Percentiles rank a stretch among this genome's conserved stretches.
Conservation (phyloP, 53 echinoderm and acorn worm genomes). For the Paracentrotus lividus region DNA sequence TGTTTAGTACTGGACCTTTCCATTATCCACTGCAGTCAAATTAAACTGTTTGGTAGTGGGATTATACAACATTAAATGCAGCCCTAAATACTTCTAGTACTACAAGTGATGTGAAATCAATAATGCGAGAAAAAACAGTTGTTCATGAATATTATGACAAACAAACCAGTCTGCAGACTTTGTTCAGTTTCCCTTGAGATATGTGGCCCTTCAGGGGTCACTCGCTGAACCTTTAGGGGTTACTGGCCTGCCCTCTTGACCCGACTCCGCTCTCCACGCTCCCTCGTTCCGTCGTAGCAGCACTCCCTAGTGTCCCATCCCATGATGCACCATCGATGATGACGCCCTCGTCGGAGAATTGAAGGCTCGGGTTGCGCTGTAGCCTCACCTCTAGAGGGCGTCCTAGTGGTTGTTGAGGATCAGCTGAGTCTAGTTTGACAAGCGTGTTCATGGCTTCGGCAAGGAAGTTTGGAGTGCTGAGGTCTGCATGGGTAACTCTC, state of each 20-base stretch:
- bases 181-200: neutral
- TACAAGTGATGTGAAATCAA: neutral
- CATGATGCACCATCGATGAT: slow-evolving; percentile 80
- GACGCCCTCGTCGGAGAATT: slow-evolving; percentile 84
- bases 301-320: slow-evolving; percentile 78
- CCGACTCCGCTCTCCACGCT: slow-evolving; percentile 85
- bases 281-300: slow-evolving; percentile 80
- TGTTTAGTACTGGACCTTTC: too few species aligned
- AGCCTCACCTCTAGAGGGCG: slow-evolving; percentile 54
- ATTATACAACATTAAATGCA: too few species aligned
- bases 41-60: too few species aligned
- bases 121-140: neutral
- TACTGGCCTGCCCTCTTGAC: slow-evolving; percentile 66
- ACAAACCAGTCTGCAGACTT: neutral
- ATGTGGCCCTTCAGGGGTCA: too few species aligned
- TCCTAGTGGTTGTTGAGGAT: slow-evolving; percentile 2
- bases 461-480: slow-evolving; percentile 63
- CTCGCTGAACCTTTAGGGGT: slow-evolving; percentile 41
- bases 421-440: slow-evolving; percentile 56
- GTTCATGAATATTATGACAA: neutral
- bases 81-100: neutral
- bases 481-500: slow-evolving; percentile 20
- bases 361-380: slow-evolving; percentile 71
- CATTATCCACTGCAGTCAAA: too few species aligned
- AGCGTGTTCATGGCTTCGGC: slow-evolving; percentile 68